Conservation (phyloP, 2,888 invertebrate genomes). For the Lymantria dispar region DNA sequence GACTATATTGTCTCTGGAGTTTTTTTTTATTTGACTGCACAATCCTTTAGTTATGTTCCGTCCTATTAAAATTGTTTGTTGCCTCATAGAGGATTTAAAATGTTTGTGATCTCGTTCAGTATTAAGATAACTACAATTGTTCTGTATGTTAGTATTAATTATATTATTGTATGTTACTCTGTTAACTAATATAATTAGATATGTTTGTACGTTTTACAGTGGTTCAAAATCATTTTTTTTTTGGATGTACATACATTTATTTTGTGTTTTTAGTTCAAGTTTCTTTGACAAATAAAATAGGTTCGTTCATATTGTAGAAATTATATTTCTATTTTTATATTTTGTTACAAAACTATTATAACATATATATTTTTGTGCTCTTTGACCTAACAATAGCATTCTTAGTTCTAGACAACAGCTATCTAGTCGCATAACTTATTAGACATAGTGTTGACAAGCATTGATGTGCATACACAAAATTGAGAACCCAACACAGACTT, state of each 20-base stretch:
- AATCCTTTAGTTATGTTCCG: conserved; percentile 5
- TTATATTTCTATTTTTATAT: conserved; percentile 38
- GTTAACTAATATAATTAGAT: conserved; percentile 65
- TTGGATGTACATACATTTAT: conserved; percentile 63
- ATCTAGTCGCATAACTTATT: no score
- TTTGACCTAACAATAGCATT: no score
- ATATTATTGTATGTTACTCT: conserved; percentile 36
- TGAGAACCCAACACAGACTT: no score
- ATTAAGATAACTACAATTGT: conserved; percentile 28
- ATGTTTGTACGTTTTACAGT: conserved; percentile 75
- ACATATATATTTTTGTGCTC: no score
- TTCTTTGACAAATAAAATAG: conserved; percentile 49
- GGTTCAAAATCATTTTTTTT: conserved; percentile 66
- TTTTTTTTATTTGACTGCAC: conserved; percentile 9
- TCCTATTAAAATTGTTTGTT: conserved; percentile 20
- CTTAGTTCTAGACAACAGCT: no score
- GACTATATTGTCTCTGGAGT: no score
- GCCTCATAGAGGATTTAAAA: conserved; percentile 28
- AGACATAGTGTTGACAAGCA: no score
- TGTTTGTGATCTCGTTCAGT: conserved; percentile 44
- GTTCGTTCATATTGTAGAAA: conserved; percentile 30
- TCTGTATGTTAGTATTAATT: conserved; percentile 18
- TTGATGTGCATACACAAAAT: no score
- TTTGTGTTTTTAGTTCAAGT: conserved; percentile 40
- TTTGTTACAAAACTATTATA: neutral